A percentile compares a stretch with the other conserved stretches of the same genome.
Evolutionary conservation across 2,888 invertebrate genomes (phyloP).

Genomic region (Ethmia dodecea): DNA sequence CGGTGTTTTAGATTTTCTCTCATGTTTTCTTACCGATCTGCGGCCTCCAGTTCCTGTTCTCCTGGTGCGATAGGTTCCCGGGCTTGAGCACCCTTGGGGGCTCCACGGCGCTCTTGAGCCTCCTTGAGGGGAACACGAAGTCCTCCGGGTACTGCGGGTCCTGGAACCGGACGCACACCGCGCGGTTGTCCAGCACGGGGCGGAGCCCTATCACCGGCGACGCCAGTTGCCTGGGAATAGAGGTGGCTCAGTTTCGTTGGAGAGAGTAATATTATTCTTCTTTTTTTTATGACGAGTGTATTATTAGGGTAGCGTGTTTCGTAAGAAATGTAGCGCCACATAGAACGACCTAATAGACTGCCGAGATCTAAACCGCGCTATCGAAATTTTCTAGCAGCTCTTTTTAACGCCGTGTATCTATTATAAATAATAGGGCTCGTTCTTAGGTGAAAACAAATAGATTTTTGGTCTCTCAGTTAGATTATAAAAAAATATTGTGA

Average conservation of each 20-base stretch:
- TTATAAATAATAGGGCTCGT: too few species aligned
- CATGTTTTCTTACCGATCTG: slow-evolving; percentile 80
- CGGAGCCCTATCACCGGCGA: slow-evolving; percentile 85
- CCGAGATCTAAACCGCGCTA: too few species aligned
- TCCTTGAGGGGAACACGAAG: slow-evolving; percentile 87
- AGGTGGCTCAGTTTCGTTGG: too few species aligned
- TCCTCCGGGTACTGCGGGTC: slow-evolving; percentile 88
- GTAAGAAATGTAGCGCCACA: too few species aligned
- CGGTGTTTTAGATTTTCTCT: too few species aligned
- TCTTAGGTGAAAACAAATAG: too few species aligned
- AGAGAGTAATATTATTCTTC: neutral
- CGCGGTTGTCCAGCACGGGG: slow-evolving; percentile 78
- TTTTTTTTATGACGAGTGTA: neutral
- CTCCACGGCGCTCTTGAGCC: slow-evolving; percentile 81
- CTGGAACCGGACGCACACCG: slow-evolving; percentile 82
- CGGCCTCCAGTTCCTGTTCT: slow-evolving; percentile 85
- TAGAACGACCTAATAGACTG: too few species aligned
- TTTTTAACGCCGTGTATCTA: too few species aligned
- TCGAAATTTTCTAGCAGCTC: too few species aligned
- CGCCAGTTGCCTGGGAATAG: slow-evolving; percentile 73
- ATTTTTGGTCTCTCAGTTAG: too few species aligned
- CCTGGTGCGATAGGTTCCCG: slow-evolving; percentile 80
- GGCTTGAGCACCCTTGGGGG: slow-evolving; percentile 89
- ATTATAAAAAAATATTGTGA: too few species aligned
- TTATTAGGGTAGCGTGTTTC: neutral